These are phyloP conservation scores for Maniola hyperantus DNA, from an alignment of 2,888 invertebrate species.

Conservation along the genomic window DNA sequence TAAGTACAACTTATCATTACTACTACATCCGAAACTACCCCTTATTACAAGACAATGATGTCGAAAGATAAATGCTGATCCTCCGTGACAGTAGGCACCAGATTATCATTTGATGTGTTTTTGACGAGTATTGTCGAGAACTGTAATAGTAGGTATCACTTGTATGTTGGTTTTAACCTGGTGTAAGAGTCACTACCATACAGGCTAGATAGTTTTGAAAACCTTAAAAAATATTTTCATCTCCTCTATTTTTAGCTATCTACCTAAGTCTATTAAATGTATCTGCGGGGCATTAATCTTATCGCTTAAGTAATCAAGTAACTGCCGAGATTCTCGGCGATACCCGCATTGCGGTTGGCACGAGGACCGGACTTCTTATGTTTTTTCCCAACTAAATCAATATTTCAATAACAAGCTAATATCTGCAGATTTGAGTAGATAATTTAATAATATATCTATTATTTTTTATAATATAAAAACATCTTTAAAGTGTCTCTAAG, in stretches of 20 bases:
- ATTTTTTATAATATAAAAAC: constrained; percentile 3
- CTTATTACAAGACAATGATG: too few relatives aligned
- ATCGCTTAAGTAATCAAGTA: constrained; percentile 29
- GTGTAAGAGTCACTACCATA: too few relatives aligned
- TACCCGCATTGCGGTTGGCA: constrained; percentile 40
- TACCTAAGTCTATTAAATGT: neutral
- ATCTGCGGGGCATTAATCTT: constrained; percentile 2
- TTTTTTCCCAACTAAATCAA: constrained; percentile 31
- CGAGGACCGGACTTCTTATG: constrained; percentile 28
- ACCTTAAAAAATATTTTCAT: too few relatives aligned
- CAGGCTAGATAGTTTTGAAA: too few relatives aligned
- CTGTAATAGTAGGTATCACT: too few relatives aligned
- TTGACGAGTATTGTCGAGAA: too few relatives aligned
- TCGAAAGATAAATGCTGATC: too few relatives aligned
- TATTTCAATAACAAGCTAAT: constrained; percentile 20
- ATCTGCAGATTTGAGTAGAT: neutral
- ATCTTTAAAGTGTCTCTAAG: constrained; percentile 18
- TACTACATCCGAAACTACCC: neutral
- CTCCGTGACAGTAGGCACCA: too few relatives aligned
- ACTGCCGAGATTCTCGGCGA: constrained; percentile 27
- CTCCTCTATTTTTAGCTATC: neutral
- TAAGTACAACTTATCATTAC: constrained; percentile 57
- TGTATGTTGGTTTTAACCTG: too few relatives aligned
- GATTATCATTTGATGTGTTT: too few relatives aligned
- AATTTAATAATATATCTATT: neutral